These are phyloP conservation scores for Smutsia gigantea DNA, from an alignment of 2,797 vertebrate species.

Conservation along the genomic window DNA sequence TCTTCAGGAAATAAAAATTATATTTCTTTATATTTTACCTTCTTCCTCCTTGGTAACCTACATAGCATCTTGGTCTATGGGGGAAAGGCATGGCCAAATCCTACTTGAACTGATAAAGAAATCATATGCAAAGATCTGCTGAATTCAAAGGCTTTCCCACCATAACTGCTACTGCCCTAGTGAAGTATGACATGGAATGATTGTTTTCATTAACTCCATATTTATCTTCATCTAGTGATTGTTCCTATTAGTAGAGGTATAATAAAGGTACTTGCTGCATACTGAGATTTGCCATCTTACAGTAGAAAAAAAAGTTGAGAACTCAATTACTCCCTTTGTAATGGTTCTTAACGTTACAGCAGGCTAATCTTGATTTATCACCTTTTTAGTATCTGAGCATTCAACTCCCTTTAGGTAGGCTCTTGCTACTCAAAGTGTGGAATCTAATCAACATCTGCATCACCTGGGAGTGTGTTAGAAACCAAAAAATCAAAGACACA, in stretches of 20 bases:
- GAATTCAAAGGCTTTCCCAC: neutral
- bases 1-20: neutral
- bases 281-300: neutral
- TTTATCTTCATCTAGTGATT: neutral
- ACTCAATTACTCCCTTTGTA: neutral
- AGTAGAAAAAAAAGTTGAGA: neutral
- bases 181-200: neutral
- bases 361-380: neutral
- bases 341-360: neutral
- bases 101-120: neutral
- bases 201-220: neutral
- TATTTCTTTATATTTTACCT: neutral
- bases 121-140: neutral
- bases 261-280: neutral
- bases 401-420: neutral
- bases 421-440: neutral
- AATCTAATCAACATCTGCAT: neutral
- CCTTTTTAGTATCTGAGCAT: neutral
- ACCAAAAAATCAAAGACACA: neutral
- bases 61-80: neutral
- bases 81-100: neutral
- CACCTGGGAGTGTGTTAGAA: neutral
- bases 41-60: neutral
- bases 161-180: neutral
- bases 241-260: neutral